Percentiles rank a stretch among this genome's conserved stretches.
phyloP scores from a whole-genome alignment of 1,140 invertebrate genomes.

The Plectrocnemia conspersa region DNA sequence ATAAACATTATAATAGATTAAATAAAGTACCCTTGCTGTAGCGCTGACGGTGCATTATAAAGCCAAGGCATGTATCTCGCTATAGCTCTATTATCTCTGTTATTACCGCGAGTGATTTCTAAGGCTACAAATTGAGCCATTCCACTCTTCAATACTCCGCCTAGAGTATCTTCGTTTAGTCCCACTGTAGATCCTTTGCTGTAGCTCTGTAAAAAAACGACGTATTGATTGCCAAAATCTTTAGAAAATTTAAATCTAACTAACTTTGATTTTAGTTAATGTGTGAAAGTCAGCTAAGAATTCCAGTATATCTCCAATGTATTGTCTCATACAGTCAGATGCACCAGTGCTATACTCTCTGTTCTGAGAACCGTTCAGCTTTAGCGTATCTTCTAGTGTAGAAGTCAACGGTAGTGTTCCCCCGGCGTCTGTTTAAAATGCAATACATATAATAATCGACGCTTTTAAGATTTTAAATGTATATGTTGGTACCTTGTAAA shows the following conservation, averaged over 20 bases:
- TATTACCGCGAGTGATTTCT: conserved; percentile 85
- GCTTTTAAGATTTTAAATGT: conserved; percentile 6
- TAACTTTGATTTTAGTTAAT: conserved; percentile 92
- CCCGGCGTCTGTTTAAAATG: conserved; percentile 39
- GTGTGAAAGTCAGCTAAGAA: conserved; percentile 96
- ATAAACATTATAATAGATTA: background rate
- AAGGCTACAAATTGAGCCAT: conserved; percentile 91
- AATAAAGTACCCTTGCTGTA: conserved; percentile 71
- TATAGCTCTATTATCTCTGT: conserved; percentile 78
- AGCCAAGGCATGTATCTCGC: conserved; percentile 88
- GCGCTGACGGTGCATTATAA: conserved; percentile 75
- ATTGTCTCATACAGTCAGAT: conserved; percentile 87
- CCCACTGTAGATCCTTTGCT: conserved; percentile 71
- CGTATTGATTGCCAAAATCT: background rate
- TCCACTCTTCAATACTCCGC: conserved; percentile 90
- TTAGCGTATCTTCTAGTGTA: conserved; percentile 48
- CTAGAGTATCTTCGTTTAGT: conserved; percentile 91
- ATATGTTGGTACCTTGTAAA: conserved; percentile 56
- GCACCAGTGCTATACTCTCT: conserved; percentile 72
- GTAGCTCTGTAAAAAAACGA: conserved; percentile 60
- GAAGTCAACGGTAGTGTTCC: conserved; percentile 66
- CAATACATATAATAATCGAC: background rate
- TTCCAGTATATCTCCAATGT: conserved; percentile 90
- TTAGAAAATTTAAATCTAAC: background rate
- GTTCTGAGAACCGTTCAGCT: conserved; percentile 28